Conservation (phyloP, 2,113 vertebrate genomes). For the Notiomystis cincta region DNA sequence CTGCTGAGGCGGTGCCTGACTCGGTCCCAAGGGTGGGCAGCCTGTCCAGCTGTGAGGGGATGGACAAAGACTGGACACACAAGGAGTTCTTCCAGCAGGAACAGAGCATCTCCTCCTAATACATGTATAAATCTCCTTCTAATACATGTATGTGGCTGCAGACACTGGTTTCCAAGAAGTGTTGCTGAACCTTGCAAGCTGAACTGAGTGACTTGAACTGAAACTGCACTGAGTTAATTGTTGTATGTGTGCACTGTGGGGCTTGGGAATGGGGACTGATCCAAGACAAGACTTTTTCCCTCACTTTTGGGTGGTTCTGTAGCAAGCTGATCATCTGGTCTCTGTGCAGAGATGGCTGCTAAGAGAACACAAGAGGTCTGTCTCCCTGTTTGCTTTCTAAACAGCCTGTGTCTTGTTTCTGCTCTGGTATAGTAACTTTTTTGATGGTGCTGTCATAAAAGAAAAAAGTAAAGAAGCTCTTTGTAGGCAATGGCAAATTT, state of each 20-base stretch:
- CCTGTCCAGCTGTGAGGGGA: neutral
- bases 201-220: neutral
- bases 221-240: conserved; percentile 29
- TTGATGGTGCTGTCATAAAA: neutral
- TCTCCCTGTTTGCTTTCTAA: neutral
- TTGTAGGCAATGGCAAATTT: neutral
- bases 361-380: neutral
- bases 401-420: neutral
- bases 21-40: neutral
- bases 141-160: neutral
- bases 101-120: neutral
- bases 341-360: neutral
- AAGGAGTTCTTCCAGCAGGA: neutral
- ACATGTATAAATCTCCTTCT: neutral
- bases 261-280: neutral
- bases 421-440: neutral
- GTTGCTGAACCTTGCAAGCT: neutral
- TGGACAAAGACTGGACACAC: neutral
- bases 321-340: neutral
- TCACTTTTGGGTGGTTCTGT: neutral
- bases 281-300: neutral
- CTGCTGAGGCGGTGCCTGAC: neutral
- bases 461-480: neutral
- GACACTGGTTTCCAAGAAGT: neutral
- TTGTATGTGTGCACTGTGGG: neutral